These are phyloP conservation scores for Stegodyphus dumicola DNA, from an alignment of 1,140 invertebrate genomes.

Conservation along the genomic window DNA sequence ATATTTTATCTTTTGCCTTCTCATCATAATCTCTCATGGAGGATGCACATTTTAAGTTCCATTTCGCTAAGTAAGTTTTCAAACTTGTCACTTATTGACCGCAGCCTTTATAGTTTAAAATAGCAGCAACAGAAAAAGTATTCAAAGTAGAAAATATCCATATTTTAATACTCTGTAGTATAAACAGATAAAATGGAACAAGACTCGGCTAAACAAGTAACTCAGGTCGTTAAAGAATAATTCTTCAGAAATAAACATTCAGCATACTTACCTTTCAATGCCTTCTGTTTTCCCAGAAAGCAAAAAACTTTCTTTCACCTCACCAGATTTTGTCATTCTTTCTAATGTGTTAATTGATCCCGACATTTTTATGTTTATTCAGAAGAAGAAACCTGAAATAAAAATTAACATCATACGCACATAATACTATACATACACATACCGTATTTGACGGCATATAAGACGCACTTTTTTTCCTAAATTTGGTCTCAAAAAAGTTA, in stretches of 20 bases:
- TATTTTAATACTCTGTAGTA: background rate
- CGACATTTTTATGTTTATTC: conserved; percentile 2
- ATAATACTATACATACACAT: background rate
- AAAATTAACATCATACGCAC: background rate
- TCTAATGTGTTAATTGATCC: conserved; percentile 42
- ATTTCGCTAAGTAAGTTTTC: no score
- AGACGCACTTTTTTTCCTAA: no score
- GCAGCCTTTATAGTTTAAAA: background rate
- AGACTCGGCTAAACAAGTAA: background rate
- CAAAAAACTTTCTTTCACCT: conserved; percentile 23
- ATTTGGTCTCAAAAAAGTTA: no score
- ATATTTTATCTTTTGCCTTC: no score
- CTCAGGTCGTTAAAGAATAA: background rate
- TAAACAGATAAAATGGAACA: background rate
- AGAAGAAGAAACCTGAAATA: background rate
- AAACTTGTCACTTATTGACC: background rate
- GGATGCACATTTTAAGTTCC: no score
- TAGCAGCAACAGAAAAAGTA: background rate
- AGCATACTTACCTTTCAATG: conserved; percentile 29
- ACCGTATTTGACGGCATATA: no score
- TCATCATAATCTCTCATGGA: no score
- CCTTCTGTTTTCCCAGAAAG: conserved; percentile 46
- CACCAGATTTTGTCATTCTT: conserved; percentile 38
- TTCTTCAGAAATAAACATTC: no score
- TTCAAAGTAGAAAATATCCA: background rate